Evolutionary conservation across 2,113 vertebrate species (phyloP), one percentile per base, ranked within the genome.

Genomic region (Sciurus niger): DNA sequence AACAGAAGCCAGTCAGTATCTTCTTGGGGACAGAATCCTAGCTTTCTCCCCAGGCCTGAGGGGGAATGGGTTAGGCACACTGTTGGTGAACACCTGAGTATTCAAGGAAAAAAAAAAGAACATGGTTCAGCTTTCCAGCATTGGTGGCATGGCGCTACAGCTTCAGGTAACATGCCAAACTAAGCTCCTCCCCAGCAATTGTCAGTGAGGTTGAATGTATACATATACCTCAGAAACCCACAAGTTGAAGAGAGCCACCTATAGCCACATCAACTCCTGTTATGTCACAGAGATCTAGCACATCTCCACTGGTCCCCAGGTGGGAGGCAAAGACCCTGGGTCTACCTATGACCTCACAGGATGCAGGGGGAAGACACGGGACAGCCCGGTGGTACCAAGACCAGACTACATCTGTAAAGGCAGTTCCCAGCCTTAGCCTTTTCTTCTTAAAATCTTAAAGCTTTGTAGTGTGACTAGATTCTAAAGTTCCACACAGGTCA

Each of bases 251-350:
- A 0, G 12, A 63, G 6, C 53, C 37, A 25, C 14, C 30, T 3
- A n/a, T 12, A 20, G 40, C 60, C 46, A 89, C 25, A n/a, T 25
- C 14, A 32, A 28, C 28, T 37, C 37, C 20, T 28, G 34, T 43
- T 20, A 55, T 48, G 20, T 86, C 37, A 6, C 8, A 43, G 24
- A 83, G 70, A 28, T 46, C 70, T 20, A 37, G 16, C 34, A 5
- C 0, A 32, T 68, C 67, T 83, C 51, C 18, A 76, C 37, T 8
- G 25, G 10, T 11, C 43, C 48, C 79, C 12, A 1, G 6, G 0
- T 1, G 10, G 51, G 10, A 25, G 76, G 1, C 40, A 43, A 17
- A 4, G 6, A 25, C 40, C 30, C 78, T 0, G 4, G 55, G 8
- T 18, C 6, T n/a, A 22, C 1, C 30, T 2, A 22, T 7, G 25